These are phyloP conservation scores for Monodelphis domestica DNA, from an alignment of 2,797 vertebrate genomes.

Conservation along the genomic window DNA sequence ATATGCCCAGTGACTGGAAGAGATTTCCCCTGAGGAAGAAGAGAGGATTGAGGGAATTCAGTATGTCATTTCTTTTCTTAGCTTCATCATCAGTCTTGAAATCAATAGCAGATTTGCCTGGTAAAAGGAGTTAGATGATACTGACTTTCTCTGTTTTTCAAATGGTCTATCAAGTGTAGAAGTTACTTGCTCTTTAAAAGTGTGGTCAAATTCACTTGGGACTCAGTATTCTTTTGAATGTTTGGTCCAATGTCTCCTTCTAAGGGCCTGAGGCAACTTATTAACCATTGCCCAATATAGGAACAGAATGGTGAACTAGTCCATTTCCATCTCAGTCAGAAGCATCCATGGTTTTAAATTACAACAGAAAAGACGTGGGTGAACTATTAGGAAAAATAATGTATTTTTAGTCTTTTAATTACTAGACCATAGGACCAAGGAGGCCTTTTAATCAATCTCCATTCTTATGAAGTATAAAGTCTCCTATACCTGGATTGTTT, in stretches of 20 bases:
- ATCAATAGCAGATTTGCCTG: not conserved
- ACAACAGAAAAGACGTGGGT: not conserved
- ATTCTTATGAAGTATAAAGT: not conserved
- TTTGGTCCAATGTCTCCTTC: not conserved
- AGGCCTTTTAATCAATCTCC: not conserved
- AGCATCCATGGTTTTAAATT: not conserved
- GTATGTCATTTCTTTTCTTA: not conserved
- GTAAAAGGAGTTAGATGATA: not conserved
- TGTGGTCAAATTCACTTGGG: not conserved
- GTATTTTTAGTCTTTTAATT: conserved; percentile 1
- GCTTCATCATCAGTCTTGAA: not conserved
- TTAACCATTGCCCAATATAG: not conserved
- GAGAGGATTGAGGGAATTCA: not conserved
- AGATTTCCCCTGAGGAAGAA: not conserved
- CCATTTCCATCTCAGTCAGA: not conserved
- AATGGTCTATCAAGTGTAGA: not conserved
- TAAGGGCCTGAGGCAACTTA: not conserved
- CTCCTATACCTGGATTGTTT: not conserved
- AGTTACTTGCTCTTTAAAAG: not conserved
- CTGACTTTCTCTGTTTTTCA: not conserved
- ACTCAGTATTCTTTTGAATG: not conserved
- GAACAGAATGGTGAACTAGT: not conserved
- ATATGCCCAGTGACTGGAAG: not conserved
- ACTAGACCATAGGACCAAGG: not conserved
- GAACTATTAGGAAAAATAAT: not conserved